phyloP scores from a whole-genome alignment of 2,888 invertebrate genomes.

The Steinernema hermaphroditum region DNA sequence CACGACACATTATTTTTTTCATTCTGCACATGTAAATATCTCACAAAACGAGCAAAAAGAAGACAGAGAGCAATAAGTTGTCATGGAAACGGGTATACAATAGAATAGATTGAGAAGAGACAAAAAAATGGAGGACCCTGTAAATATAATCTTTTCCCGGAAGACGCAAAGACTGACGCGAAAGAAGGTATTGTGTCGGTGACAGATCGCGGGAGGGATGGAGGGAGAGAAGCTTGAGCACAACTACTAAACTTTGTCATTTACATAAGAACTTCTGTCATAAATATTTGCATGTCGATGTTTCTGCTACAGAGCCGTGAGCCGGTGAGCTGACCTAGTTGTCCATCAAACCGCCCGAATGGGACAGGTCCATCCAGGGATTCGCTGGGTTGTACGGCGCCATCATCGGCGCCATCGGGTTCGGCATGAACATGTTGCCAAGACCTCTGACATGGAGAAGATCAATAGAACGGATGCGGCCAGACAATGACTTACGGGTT shows the following conservation, averaged over 20 bases:
- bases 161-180: background rate
- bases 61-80: background rate
- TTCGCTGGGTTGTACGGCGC: constrained; percentile 26
- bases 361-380: constrained; percentile 24
- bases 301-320: constrained; percentile 4
- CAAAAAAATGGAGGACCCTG: constrained; percentile 7
- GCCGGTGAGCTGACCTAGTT: background rate
- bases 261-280: constrained; percentile 21
- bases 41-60: background rate
- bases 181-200: background rate
- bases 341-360: constrained; percentile 20
- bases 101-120: constrained; percentile 9
- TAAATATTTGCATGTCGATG: constrained; percentile 25
- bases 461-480: no score
- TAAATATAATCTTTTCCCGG: constrained; percentile 14
- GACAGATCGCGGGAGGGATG: constrained; percentile 3
- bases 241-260: constrained; percentile 21
- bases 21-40: constrained; percentile 28
- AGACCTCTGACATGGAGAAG: background rate
- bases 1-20: background rate
- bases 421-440: constrained; percentile 16
- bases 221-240: constrained; percentile 28
- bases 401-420: constrained; percentile 27
- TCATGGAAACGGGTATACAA: background rate
- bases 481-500: background rate